These are phyloP conservation scores for Gastrophryne carolinensis DNA, from an alignment of 2,797 vertebrate species.

Conservation along the genomic window DNA sequence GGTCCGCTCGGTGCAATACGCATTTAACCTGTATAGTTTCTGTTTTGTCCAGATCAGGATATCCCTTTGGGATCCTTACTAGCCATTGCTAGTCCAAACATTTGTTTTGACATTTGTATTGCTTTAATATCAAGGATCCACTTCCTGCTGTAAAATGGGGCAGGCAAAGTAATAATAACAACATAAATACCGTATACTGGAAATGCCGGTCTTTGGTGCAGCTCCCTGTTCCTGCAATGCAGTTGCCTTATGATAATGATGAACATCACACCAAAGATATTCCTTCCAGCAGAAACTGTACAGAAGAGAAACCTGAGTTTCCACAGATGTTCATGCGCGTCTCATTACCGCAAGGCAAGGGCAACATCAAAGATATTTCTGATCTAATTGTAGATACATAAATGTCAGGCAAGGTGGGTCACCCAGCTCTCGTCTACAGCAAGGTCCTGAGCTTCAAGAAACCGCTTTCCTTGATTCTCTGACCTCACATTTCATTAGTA, in stretches of 20 bases:
- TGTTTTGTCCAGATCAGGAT: too few relatives aligned
- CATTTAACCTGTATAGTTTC: too few relatives aligned
- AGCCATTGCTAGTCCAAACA: too few relatives aligned
- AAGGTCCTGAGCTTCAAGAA: constrained; percentile 1
- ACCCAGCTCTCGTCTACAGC: not conserved
- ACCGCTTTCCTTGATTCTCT: constrained; percentile 29
- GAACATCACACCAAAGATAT: not conserved
- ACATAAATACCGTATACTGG: too few relatives aligned
- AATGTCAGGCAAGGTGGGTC: constrained; percentile 20
- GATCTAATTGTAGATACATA: not conserved
- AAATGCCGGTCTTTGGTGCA: too few relatives aligned
- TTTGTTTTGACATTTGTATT: too few relatives aligned
- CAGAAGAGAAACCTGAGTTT: not conserved
- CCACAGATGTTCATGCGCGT: not conserved
- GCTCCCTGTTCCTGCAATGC: not conserved
- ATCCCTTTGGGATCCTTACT: too few relatives aligned
- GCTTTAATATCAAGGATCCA: too few relatives aligned
- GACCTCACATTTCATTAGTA: constrained; percentile 48
- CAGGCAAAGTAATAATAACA: too few relatives aligned
- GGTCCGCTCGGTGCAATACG: too few relatives aligned
- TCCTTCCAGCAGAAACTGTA: not conserved
- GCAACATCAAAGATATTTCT: not conserved
- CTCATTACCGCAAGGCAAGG: constrained; percentile 2
- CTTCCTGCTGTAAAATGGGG: too few relatives aligned
- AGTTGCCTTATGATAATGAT: not conserved